Evolutionary conservation across 2,888 invertebrate species (phyloP).

Genomic region (Amphimallon solstitiale): DNA sequence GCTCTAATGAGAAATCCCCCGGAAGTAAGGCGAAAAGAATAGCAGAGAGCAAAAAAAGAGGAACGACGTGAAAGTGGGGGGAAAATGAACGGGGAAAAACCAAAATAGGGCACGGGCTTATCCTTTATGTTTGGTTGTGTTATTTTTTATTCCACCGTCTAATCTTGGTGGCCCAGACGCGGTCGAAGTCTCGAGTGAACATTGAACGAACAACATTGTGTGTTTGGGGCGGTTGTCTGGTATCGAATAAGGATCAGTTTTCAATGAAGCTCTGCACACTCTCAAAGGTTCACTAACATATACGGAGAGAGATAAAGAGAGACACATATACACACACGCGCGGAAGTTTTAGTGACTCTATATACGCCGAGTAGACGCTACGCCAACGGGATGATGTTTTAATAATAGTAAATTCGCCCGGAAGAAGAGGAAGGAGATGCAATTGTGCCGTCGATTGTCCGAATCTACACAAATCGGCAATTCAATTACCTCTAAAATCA

Average conservation of each 20-base stretch:
- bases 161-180: constrained; percentile 50
- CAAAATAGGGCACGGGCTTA: constrained; percentile 14
- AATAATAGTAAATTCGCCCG: constrained; percentile 52
- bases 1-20: constrained; percentile 11
- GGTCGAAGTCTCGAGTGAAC: constrained; percentile 34
- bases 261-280: constrained; percentile 49
- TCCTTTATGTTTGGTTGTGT: constrained; percentile 38
- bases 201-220: constrained; percentile 37
- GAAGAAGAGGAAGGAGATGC: constrained; percentile 42
- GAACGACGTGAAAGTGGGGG: not conserved
- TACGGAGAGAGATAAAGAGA: too few species aligned
- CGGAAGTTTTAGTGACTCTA: not conserved
- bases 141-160: constrained; percentile 48
- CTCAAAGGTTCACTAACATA: constrained; percentile 34
- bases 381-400: constrained; percentile 48
- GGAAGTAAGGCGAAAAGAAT: constrained; percentile 6
- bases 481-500: constrained; percentile 52
- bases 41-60: too few species aligned
- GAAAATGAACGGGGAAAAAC: constrained; percentile 4
- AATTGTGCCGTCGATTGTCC: constrained; percentile 48
- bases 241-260: constrained; percentile 50
- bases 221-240: constrained; percentile 38
- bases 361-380: constrained; percentile 33
- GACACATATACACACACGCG: not conserved
- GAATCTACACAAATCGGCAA: constrained; percentile 42